Percentiles rank a stretch among this genome's conserved stretches.
Conservation (phyloP, 1,140 invertebrate genomes). For the Bemisia tabaci region DNA sequence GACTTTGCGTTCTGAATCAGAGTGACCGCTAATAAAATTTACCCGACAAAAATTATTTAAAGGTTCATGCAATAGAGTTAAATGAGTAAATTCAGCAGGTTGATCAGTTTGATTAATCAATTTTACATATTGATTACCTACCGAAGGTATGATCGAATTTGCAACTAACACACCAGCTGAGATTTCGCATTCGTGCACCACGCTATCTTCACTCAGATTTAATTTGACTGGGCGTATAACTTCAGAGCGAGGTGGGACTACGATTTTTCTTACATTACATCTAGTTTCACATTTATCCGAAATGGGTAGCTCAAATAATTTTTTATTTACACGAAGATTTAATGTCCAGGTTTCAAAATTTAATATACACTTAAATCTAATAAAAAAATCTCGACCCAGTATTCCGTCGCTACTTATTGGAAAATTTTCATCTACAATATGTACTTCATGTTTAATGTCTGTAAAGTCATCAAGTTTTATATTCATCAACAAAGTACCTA, state of each 20-base stretch:
- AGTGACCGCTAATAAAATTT: no score
- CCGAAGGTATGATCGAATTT: neutral
- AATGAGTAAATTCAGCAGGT: no score
- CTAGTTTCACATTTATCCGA: no score
- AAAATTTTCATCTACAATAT: neutral
- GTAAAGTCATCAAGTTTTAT: neutral
- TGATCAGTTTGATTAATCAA: no score
- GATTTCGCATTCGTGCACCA: neutral
- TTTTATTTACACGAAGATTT: no score
- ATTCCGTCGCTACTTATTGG: neutral
- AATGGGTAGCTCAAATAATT: no score
- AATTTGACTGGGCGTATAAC: neutral
- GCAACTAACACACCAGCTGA: neutral
- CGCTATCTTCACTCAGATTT: neutral
- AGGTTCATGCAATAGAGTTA: no score
- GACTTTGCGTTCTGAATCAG: no score
- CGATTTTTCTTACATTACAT: no score
- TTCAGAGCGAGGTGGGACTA: neutral
- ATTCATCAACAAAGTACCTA: neutral
- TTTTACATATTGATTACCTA: neutral
- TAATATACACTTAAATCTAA: neutral
- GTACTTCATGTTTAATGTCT: neutral
- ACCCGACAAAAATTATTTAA: no score
- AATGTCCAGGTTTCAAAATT: neutral
- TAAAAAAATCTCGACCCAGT: neutral